Base-by-base conservation (phyloP, 2,888 invertebrate genomes). In the Linnaemya vulpina region DNA sequence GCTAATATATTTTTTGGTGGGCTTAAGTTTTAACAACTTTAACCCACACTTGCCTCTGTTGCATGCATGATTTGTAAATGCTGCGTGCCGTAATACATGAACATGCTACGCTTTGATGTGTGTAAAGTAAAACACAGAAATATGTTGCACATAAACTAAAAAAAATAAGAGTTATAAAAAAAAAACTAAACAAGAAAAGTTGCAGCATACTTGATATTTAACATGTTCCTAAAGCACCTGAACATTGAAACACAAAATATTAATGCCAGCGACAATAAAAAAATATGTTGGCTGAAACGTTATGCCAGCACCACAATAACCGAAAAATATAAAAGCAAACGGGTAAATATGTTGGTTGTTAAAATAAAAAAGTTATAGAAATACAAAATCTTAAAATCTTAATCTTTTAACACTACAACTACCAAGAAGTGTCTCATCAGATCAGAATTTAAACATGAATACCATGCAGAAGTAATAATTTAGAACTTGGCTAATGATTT, bases 171-270 rank as follows among this genome's bases (percentile, higher is more conserved):
- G 30, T 30, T 30, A 5, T 38, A 17, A 13, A 30, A 53, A 51
- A 53, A 80, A 8, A 17, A 20, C 30, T 30, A 83, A 78, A 75
- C 60, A 63, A 43, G 46, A 67, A 73, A 73, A 43, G 62, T 53
- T 80, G 80, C 76, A 71, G 80, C 71, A 80, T 79, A 67, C 80
- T 84, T 71, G 67, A 80, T 65, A 60, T 67, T 76, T 68, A 84
- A 84, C 84, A 84, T 80, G 67, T 80, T 80, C 76, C 76, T 81
- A 80, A 80, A 84, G 80, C 84, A 84, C 80, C 84, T 84, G 76
- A 80, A 68, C 76, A 77, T 55, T 58, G 76, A 60, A 68, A 67
- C 51, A 25, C 43, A 76, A n/a, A n/a, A 53, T 65, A 67, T 79
- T 76, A 67, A 22, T 60, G 51, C 46, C 49, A 75, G 60, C 65